These are phyloP conservation scores for Cichlasoma orientale DNA, from an alignment of 2,797 vertebrate genomes.

Conservation along the genomic window DNA sequence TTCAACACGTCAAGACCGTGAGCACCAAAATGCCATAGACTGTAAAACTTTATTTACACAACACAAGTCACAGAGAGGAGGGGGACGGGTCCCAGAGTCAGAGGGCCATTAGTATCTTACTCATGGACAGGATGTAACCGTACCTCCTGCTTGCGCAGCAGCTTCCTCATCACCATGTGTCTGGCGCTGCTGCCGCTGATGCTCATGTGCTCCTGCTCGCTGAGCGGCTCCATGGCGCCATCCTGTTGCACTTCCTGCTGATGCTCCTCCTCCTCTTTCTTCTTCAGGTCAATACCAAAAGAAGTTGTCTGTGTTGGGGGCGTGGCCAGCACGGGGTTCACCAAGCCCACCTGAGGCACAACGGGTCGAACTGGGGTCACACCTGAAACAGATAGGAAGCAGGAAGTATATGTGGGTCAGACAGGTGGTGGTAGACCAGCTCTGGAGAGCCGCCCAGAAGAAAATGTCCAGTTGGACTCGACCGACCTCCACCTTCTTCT, in stretches of 20 bases:
- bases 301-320: slow-evolving; percentile 76
- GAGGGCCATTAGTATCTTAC: too few species aligned
- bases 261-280: slow-evolving; percentile 81
- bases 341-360: slow-evolving; percentile 91
- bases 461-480: too few species aligned
- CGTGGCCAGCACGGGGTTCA: slow-evolving; percentile 90
- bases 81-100: too few species aligned
- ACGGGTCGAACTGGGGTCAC: slow-evolving; percentile 88
- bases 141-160: slow-evolving; percentile 91
- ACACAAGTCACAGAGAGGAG: too few species aligned
- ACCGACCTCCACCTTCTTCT: too few species aligned
- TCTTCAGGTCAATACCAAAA: slow-evolving; percentile 80
- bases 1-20: background rate
- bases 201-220: slow-evolving; percentile 90
- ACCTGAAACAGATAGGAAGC: slow-evolving; percentile 73
- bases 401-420: slow-evolving; percentile 15
- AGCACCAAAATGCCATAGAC: accelerated
- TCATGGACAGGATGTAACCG: background rate
- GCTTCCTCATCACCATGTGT: slow-evolving; percentile 91
- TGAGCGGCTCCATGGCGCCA: slow-evolving; percentile 84
- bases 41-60: too few species aligned
- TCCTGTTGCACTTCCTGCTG: slow-evolving; percentile 83
- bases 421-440: background rate
- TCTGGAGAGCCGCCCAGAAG: background rate
- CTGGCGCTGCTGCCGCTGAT: slow-evolving; percentile 89